A percentile compares a stretch with the other conserved stretches of the same genome.
phyloP scores from a whole-genome alignment of 2,797 vertebrate genomes.

The Lacerta agilis region DNA sequence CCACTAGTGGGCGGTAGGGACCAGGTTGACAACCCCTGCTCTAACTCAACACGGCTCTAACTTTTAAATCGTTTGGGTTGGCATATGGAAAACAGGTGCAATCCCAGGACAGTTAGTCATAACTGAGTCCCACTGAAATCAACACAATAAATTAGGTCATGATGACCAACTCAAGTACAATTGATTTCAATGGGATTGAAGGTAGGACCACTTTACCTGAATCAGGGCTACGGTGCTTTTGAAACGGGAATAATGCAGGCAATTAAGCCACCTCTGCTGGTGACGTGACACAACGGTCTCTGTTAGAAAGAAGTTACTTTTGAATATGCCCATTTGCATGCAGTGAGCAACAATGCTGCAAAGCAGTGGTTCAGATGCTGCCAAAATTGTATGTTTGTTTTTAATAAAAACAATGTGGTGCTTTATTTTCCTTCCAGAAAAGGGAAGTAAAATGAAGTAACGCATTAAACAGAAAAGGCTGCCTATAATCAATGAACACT shows the following conservation, averaged over 20 bases:
- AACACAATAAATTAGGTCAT: too few species aligned
- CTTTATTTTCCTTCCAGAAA: not conserved
- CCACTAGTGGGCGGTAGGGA: too few species aligned
- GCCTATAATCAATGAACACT: conserved; percentile 3
- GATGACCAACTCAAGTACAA: too few species aligned
- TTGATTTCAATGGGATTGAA: too few species aligned
- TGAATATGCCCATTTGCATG: not conserved
- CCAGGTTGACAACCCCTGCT: too few species aligned
- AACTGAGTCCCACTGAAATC: too few species aligned
- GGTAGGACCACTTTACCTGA: too few species aligned
- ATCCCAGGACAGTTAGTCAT: too few species aligned
- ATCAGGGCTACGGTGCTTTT: not conserved
- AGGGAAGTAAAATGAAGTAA: not conserved
- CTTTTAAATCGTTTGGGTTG: too few species aligned
- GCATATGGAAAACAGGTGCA: too few species aligned
- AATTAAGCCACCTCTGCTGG: not conserved
- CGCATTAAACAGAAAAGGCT: not conserved
- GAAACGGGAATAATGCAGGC: not conserved
- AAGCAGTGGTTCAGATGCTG: not conserved
- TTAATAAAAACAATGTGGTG: not conserved
- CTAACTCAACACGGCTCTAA: too few species aligned
- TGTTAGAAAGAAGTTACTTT: not conserved
- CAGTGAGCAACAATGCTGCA: not conserved
- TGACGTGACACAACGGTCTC: not conserved
- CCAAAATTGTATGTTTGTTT: not conserved